Base-by-base conservation (phyloP, 2,797 vertebrate genomes). In the Octomys mimax region DNA sequence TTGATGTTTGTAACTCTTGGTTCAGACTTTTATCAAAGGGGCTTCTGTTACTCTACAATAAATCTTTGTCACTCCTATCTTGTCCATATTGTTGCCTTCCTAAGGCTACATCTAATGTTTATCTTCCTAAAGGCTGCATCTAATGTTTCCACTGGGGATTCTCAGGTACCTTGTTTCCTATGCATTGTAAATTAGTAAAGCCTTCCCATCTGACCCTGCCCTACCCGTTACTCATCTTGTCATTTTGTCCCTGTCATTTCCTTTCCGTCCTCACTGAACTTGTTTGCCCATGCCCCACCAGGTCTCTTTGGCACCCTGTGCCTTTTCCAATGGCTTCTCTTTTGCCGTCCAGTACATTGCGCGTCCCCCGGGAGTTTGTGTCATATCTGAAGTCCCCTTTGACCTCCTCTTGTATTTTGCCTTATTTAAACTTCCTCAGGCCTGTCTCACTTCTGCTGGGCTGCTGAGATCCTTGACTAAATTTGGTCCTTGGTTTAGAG, bases 81-180 rank as follows among this genome's bases (percentile, higher is more conserved):
- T 94, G 64, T 92, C 42, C 52, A 52, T 62, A 28, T 81, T 66
- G 59, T 91, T 96, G 71, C 80, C 54, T 93, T 94, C 42, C 46
- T 22, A 95, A 96, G 79, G 14, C 59, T 46, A 83, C 24, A 86
- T 89, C 81, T 92, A 52, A 59, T 90, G 46, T 95, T 87, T 91
- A 42, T 79, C 54, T 92, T 94, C 49, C 46, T 22, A 77, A 95
- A 96, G 73, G 11, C 64, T 52, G 79, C 24, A 86, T 89, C 81
- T 92, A 52, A 59, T 90, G 54, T 95, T 87, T 79, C 91, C 42
- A 62, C 36, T 81, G 81, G 6, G 12, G 64, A 7, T 49, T 94
- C 90, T 84, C 80, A 89, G 83, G 83, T 19, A 0, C 78, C 21
- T 46, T 61, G 14, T 83, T 94, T 94, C 31, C 42, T 87, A 6